A percentile compares a stretch with the other conserved stretches of the same genome.
Conservation (phyloP, 2,888 invertebrate species). For the Keiferia lycopersicella region DNA sequence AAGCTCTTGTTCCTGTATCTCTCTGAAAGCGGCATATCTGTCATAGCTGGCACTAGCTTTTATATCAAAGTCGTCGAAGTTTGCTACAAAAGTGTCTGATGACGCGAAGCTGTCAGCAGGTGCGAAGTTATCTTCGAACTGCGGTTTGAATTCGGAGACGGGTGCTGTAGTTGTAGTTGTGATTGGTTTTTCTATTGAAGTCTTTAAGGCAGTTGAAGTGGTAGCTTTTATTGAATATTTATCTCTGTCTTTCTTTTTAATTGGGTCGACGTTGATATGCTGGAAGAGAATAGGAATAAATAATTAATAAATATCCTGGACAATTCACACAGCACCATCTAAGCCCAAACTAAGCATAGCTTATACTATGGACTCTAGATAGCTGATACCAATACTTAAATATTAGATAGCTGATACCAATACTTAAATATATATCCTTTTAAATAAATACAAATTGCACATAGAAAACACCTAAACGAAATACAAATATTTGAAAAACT, state of each 20-base stretch:
- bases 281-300: constrained; percentile 36
- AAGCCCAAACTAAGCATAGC: no score
- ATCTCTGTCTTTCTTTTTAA: constrained; percentile 50
- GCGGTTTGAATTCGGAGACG: constrained; percentile 68
- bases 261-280: constrained; percentile 66
- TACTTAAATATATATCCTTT: no score
- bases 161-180: constrained; percentile 21
- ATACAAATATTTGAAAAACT: no score
- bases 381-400: no score
- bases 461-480: no score
- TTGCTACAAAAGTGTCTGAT: constrained; percentile 83
- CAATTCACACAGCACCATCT: no score
- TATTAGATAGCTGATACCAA: no score
- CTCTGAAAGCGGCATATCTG: constrained; percentile 93
- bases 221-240: constrained; percentile 43
- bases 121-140: constrained; percentile 85
- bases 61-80: constrained; percentile 83
- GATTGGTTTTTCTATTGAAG: constrained; percentile 21
- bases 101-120: constrained; percentile 48
- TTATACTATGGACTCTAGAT: no score
- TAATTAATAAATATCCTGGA: no score
- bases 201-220: constrained; percentile 32
- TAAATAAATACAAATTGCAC: no score
- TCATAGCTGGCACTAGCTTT: constrained; percentile 84
- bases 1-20: constrained; percentile 89